A percentile compares a stretch with the other conserved stretches of the same genome.
phyloP scores from a whole-genome alignment of 2,888 invertebrate species.

The Rhimphoctona megacephalus region DNA sequence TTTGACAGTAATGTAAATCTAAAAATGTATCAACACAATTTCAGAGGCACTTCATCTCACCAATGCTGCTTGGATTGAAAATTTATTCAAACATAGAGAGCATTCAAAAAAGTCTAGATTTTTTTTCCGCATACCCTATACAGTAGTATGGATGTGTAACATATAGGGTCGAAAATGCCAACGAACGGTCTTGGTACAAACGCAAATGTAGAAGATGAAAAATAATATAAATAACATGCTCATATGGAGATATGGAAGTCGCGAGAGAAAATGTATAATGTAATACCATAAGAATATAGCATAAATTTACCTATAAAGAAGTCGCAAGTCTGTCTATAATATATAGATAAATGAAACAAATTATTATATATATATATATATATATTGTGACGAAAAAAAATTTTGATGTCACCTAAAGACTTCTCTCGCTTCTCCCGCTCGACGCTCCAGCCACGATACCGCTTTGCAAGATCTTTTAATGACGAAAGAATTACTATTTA shows the following conservation, averaged over 20 bases:
- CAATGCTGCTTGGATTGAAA: background rate
- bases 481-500: too few relatives aligned
- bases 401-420: too few relatives aligned
- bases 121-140: background rate
- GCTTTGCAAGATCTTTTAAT: too few relatives aligned
- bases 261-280: slow-evolving; percentile 35
- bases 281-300: background rate
- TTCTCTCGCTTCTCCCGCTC: too few relatives aligned
- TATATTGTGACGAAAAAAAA: too few relatives aligned
- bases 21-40: background rate
- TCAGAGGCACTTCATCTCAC: background rate
- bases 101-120: background rate
- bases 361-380: too few relatives aligned
- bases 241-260: slow-evolving; percentile 35
- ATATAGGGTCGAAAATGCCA: slow-evolving; percentile 21
- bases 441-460: too few relatives aligned
- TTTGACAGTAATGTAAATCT: background rate
- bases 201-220: slow-evolving; percentile 21
- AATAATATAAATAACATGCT: slow-evolving; percentile 35
- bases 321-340: background rate
- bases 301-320: slow-evolving; percentile 1
- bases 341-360: background rate
- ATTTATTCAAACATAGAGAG: background rate
- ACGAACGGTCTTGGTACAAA: slow-evolving; percentile 26
- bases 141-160: background rate